Evolutionary conservation across 2,113 vertebrate species (phyloP).

Genomic region (Psephotus haematonotus): DNA sequence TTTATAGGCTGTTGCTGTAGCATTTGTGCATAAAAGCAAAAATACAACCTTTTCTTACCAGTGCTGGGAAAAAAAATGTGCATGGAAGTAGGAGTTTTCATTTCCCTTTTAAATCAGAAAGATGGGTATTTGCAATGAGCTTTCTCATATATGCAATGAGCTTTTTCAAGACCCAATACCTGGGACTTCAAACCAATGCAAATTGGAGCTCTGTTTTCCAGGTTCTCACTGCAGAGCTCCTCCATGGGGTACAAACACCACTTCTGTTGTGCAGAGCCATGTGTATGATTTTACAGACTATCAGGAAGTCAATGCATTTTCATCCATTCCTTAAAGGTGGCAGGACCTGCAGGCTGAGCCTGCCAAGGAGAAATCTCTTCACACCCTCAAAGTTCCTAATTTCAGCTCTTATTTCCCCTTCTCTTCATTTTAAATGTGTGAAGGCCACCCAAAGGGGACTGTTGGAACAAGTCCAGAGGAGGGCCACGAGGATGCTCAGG

Average conservation of each 20-base stretch:
- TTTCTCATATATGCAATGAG: neutral
- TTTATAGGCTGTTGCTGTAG: neutral
- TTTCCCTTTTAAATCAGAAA: neutral
- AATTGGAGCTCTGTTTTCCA: neutral
- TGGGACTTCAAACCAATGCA: neutral
- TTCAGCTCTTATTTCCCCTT: neutral
- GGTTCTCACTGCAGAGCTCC: neutral
- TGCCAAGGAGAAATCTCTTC: neutral
- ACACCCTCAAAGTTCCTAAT: neutral
- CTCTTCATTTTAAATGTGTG: neutral
- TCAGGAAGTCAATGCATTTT: neutral
- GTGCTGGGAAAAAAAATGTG: neutral
- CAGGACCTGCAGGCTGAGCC: neutral
- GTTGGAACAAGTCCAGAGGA: no score
- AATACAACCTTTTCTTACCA: accelerated
- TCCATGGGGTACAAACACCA: neutral
- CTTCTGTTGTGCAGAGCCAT: neutral
- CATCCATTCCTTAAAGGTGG: neutral
- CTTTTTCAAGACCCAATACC: neutral
- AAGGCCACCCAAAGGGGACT: neutral
- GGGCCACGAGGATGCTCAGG: no score
- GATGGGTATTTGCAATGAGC: neutral
- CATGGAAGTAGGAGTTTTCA: neutral
- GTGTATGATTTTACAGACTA: neutral
- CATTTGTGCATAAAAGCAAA: neutral